A percentile compares a stretch with the other conserved stretches of the same genome.
These are phyloP conservation scores for Cromileptes altivelis DNA, from an alignment of 2,113 vertebrate genomes.

Conservation along the genomic window DNA sequence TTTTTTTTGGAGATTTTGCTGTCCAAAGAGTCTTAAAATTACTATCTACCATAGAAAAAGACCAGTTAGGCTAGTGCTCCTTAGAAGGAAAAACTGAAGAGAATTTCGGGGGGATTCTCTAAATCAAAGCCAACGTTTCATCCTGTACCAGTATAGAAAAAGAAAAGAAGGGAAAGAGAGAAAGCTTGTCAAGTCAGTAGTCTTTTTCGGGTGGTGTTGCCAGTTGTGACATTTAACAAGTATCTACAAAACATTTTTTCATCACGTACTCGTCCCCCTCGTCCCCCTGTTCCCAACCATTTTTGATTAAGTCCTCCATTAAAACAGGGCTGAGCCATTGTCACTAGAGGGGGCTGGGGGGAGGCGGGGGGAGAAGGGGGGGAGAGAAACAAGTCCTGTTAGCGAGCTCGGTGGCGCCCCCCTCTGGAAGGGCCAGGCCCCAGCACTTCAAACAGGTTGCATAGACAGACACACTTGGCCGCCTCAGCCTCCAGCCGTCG, in stretches of 20 bases:
- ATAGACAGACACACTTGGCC: conserved; percentile 93
- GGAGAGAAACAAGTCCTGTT: conserved; percentile 64
- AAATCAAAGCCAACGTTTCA: conserved; percentile 84
- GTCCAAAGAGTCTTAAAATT: conserved; percentile 91
- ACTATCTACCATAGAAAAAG: conserved; percentile 95
- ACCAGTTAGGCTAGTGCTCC: conserved; percentile 95
- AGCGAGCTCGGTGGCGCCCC: conserved; percentile 79
- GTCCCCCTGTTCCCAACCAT: conserved; percentile 71
- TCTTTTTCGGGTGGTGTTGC: conserved; percentile 93
- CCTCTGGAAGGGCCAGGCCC: conserved; percentile 88
- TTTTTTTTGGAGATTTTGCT: conserved; percentile 82
- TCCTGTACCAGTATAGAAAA: conserved; percentile 90
- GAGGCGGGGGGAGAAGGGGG: conserved; percentile 58
- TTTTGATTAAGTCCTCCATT: conserved; percentile 79
- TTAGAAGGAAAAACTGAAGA: conserved; percentile 84
- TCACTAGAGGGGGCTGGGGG: conserved; percentile 65
- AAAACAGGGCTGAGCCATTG: conserved; percentile 87
- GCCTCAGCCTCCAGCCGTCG: conserved; percentile 74
- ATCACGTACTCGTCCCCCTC: conserved; percentile 83
- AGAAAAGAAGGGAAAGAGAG: conserved; percentile 78
- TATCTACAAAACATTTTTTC: conserved; percentile 95
- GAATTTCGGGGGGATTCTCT: conserved; percentile 46
- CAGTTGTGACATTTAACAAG: conserved; percentile 93
- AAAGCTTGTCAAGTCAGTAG: conserved; percentile 98
- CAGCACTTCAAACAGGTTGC: conserved; percentile 97